phyloP scores from a whole-genome alignment of 2,113 vertebrate genomes.

The Mesocricetus auratus region DNA sequence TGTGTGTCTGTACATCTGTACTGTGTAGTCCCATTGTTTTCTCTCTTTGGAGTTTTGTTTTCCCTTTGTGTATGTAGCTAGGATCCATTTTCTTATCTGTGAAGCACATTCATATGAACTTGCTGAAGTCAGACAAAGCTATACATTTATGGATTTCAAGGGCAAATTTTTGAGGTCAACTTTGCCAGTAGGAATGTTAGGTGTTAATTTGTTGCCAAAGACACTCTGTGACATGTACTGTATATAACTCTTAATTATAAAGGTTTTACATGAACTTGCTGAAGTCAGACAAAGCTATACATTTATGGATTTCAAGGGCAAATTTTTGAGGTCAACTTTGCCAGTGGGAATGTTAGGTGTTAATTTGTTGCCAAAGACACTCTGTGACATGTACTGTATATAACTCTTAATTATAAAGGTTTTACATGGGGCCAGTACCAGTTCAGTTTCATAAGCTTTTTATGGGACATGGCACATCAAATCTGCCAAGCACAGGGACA shows the following conservation, averaged over 20 bases:
- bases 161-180: slow-evolving; percentile 69
- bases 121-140: background rate
- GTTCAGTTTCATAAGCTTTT: slow-evolving; percentile 84
- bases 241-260: slow-evolving; percentile 78
- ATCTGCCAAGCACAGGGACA: slow-evolving; percentile 82
- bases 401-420: slow-evolving; percentile 80
- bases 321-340: slow-evolving; percentile 67
- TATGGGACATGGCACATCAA: slow-evolving; percentile 84
- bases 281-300: too few species aligned
- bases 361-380: slow-evolving; percentile 74
- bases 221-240: slow-evolving; percentile 49
- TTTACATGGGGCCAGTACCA: slow-evolving; percentile 75
- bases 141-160: slow-evolving; percentile 38
- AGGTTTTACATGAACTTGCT: too few species aligned
- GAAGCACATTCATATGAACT: background rate
- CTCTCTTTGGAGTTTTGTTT: background rate
- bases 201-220: slow-evolving; percentile 74
- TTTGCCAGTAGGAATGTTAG: slow-evolving; percentile 58
- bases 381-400: slow-evolving; percentile 57
- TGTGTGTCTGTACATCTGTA: background rate
- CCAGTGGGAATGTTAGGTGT: slow-evolving; percentile 51
- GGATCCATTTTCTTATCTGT: background rate
- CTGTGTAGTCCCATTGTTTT: background rate
- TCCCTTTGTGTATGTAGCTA: background rate
- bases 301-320: slow-evolving; percentile 65